A percentile compares a stretch with the other conserved stretches of the same genome.
Conservation (phyloP, 2,113 vertebrate species). For the Thunnus thynnus region DNA sequence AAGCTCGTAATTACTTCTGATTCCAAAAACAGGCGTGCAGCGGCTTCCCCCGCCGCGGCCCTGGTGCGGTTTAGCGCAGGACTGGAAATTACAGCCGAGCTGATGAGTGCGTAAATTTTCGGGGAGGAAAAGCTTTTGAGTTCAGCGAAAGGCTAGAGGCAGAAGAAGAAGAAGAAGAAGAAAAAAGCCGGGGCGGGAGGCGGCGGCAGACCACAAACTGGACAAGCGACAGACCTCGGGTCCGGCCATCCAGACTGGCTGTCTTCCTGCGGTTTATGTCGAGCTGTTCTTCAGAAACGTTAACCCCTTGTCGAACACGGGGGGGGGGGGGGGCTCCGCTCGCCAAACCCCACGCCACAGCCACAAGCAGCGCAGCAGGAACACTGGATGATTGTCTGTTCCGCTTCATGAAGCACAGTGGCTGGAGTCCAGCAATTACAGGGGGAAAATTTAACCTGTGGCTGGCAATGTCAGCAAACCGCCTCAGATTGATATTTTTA, state of each 20-base stretch:
- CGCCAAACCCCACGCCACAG: slow-evolving; percentile 47
- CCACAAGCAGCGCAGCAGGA: slow-evolving; percentile 62
- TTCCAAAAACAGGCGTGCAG: slow-evolving; percentile 64
- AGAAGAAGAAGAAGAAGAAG: slow-evolving; percentile 39
- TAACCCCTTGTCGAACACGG: slow-evolving; percentile 80
- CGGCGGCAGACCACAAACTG: slow-evolving; percentile 63
- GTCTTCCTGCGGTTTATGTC: slow-evolving; percentile 79
- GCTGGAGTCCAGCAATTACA: slow-evolving; percentile 56
- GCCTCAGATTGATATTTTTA: slow-evolving; percentile 48
- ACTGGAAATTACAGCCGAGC: slow-evolving; percentile 60
- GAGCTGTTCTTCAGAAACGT: slow-evolving; percentile 69
- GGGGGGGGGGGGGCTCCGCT: not conserved
- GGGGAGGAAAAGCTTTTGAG: slow-evolving; percentile 61
- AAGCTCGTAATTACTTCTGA: slow-evolving; percentile 61
- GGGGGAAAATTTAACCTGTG: slow-evolving; percentile 46
- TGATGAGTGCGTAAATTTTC: slow-evolving; percentile 70
- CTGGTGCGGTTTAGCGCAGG: slow-evolving; percentile 47
- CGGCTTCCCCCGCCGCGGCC: slow-evolving; percentile 50
- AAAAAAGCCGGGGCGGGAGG: slow-evolving; percentile 42
- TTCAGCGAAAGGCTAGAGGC: slow-evolving; percentile 68
- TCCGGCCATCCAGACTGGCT: slow-evolving; percentile 75
- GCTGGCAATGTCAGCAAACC: slow-evolving; percentile 60
- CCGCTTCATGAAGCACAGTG: slow-evolving; percentile 46
- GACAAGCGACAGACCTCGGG: slow-evolving; percentile 72
- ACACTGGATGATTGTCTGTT: slow-evolving; percentile 53